Evolutionary conservation across 92 coral and sea anemone species (phyloP).

Genomic region (Epizoanthus ramosus): DNA sequence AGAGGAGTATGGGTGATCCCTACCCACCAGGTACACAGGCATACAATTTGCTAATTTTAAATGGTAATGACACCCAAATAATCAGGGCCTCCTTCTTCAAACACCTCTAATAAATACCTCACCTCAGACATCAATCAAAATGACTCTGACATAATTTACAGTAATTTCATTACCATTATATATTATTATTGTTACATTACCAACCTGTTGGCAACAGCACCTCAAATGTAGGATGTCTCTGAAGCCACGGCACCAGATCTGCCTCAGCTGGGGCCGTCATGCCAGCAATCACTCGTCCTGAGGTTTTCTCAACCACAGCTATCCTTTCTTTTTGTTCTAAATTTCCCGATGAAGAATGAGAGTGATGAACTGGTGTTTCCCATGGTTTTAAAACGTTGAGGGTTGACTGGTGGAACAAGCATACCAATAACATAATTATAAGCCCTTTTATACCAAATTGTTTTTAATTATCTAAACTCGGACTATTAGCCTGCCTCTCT

Average conservation of each 20-base stretch:
- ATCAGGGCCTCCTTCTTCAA: too few species aligned
- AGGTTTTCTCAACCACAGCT: conserved; percentile 87
- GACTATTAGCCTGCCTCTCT: too few species aligned
- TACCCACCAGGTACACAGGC: too few species aligned
- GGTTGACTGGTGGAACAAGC: conserved; percentile 53
- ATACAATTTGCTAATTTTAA: too few species aligned
- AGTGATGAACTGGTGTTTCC: conserved; percentile 51
- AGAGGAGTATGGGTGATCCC: too few species aligned
- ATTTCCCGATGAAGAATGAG: conserved; percentile 42
- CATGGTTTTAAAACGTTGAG: conserved; percentile 67
- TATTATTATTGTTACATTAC: background rate
- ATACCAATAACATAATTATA: background rate
- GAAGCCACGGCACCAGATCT: conserved; percentile 81
- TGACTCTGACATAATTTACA: too few species aligned
- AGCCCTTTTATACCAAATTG: too few species aligned
- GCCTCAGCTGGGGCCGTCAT: conserved; percentile 94
- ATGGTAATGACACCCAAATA: too few species aligned
- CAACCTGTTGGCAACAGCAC: conserved; percentile 77
- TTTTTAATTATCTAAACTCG: too few species aligned
- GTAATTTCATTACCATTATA: background rate
- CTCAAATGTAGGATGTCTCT: conserved; percentile 92
- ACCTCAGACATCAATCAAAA: too few species aligned
- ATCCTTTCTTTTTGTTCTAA: conserved; percentile 67
- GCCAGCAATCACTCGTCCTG: conserved; percentile 96
- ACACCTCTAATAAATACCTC: too few species aligned